phyloP scores from a whole-genome alignment of 1,140 invertebrate genomes.

The Rhizoglyphus robini region DNA sequence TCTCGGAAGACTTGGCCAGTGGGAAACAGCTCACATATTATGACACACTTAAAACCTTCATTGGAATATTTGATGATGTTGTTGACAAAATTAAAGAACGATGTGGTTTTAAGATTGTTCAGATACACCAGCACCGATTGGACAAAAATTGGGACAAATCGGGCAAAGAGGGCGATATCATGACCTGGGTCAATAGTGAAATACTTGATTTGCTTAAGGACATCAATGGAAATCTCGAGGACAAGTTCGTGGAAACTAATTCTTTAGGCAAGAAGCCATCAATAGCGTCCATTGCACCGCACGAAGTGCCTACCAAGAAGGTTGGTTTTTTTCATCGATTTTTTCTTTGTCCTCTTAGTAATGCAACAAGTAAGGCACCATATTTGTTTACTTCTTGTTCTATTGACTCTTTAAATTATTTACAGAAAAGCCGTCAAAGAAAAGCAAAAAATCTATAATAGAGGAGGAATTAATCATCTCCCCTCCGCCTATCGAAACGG shows the following conservation, averaged over 20 bases:
- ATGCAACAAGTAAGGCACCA: no score
- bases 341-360: neutral
- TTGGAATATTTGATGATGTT: conserved; percentile 11
- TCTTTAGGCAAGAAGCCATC: neutral
- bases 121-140: conserved; percentile 1
- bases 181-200: conserved; percentile 7
- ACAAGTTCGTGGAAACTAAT: neutral
- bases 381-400: no score
- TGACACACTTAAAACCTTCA: neutral
- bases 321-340: neutral
- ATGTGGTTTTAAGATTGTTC: conserved; percentile 6
- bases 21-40: neutral
- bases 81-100: conserved; percentile 14
- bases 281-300: neutral
- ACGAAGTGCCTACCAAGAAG: neutral
- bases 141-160: neutral
- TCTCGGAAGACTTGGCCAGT: neutral
- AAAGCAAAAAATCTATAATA: neutral
- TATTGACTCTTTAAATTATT: no score
- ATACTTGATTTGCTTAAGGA: neutral
- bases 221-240: neutral
- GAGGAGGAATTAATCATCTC: neutral
- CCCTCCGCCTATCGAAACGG: neutral
- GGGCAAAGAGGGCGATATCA: neutral
- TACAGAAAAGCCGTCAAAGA: neutral